Evolutionary conservation across 2,797 vertebrate genomes (phyloP).

Genomic region (Phalloptychus januarius): DNA sequence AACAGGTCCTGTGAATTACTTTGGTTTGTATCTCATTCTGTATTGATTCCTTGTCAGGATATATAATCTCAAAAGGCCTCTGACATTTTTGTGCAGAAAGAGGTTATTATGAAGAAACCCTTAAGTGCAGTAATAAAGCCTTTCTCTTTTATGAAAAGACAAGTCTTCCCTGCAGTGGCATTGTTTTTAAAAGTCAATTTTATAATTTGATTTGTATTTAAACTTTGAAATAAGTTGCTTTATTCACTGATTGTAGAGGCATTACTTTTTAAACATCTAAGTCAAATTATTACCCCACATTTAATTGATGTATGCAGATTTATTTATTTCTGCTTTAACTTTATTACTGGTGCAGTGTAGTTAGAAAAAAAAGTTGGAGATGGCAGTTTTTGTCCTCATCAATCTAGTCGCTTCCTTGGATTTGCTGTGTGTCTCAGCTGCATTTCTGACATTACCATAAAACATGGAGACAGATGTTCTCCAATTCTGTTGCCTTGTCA

Average conservation of each 20-base stretch:
- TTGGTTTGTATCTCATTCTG: slow-evolving; percentile 26
- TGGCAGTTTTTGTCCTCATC: background rate
- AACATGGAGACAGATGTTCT: slow-evolving; percentile 31
- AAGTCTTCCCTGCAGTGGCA: background rate
- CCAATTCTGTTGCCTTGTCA: slow-evolving; percentile 31
- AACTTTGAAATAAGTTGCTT: background rate
- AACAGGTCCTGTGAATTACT: slow-evolving; percentile 36
- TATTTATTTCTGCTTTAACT: background rate
- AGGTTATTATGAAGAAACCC: background rate
- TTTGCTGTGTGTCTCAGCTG: slow-evolving; percentile 11
- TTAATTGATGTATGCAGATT: background rate
- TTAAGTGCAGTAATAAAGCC: background rate
- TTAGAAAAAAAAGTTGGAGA: background rate
- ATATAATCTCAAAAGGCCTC: slow-evolving; percentile 31
- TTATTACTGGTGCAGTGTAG: background rate
- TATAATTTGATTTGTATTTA: background rate
- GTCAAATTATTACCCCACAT: background rate
- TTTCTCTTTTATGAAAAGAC: background rate
- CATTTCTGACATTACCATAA: slow-evolving; percentile 21
- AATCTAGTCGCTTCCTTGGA: background rate
- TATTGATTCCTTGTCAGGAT: slow-evolving; percentile 51
- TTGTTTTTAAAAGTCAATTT: background rate
- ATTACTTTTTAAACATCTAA: background rate
- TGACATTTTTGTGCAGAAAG: background rate
- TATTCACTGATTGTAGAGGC: background rate